These are phyloP conservation scores for Oxyteleia sp. DNA, from an alignment of 2,888 invertebrate species.

Conservation along the genomic window DNA sequence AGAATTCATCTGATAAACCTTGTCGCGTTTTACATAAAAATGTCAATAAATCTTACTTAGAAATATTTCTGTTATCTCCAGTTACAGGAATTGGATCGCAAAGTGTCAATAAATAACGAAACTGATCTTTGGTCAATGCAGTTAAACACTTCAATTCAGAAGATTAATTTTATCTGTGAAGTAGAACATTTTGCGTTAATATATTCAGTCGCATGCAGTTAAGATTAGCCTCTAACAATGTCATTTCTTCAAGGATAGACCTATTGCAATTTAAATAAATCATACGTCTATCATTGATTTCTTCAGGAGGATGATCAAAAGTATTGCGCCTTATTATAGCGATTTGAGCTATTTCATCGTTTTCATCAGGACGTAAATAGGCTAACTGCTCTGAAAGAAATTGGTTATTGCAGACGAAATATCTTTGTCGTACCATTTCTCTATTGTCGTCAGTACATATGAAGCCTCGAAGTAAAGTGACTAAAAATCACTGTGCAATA, in stretches of 20 bases:
- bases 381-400: not conserved
- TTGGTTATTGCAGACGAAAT: not conserved
- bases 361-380: not conserved
- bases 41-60: slow-evolving; percentile 29
- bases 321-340: slow-evolving; percentile 13
- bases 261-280: slow-evolving; percentile 53
- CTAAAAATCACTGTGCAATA: not conserved
- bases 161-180: slow-evolving; percentile 8
- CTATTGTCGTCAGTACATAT: not conserved
- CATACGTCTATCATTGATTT: slow-evolving; percentile 21
- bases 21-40: slow-evolving; percentile 52
- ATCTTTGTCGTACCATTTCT: not conserved
- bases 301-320: slow-evolving; percentile 17
- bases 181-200: slow-evolving; percentile 32
- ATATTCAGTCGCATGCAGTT: slow-evolving; percentile 37
- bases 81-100: slow-evolving; percentile 22
- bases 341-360: slow-evolving; percentile 11
- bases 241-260: slow-evolving; percentile 40
- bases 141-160: slow-evolving; percentile 25
- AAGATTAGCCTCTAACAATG: slow-evolving; percentile 17
- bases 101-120: slow-evolving; percentile 24
- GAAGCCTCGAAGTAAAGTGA: not conserved
- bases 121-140: slow-evolving; percentile 30
- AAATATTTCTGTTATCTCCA: slow-evolving; percentile 26
- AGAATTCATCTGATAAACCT: slow-evolving; percentile 43